phyloP scores from a whole-genome alignment of 2,888 invertebrate genomes.

The Caenorhabditis sinica region DNA sequence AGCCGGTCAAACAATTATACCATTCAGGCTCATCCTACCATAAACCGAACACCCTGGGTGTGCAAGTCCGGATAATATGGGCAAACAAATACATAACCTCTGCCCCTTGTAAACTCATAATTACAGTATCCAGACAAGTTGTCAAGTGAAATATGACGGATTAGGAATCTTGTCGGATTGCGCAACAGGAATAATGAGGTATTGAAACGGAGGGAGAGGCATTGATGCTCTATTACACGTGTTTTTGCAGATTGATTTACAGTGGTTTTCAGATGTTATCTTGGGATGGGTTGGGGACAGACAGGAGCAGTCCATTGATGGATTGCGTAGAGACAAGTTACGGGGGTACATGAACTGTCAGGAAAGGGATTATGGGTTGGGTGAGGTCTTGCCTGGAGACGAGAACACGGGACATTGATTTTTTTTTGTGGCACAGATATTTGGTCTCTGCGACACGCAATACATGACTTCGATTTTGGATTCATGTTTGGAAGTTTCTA shows the following conservation, averaged over 20 bases:
- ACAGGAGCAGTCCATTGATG: not conserved
- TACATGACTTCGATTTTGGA: too few relatives aligned
- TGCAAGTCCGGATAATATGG: conserved; percentile 16
- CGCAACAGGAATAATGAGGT: conserved; percentile 50
- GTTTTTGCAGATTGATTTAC: conserved; percentile 18
- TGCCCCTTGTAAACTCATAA: conserved; percentile 30
- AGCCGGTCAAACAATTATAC: conserved; percentile 38
- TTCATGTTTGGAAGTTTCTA: too few relatives aligned
- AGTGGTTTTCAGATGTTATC: conserved; percentile 36
- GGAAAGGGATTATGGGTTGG: too few relatives aligned
- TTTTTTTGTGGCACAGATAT: too few relatives aligned
- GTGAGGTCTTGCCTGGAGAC: too few relatives aligned
- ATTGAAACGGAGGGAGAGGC: conserved; percentile 20
- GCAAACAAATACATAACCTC: conserved; percentile 3
- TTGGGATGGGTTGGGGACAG: not conserved
- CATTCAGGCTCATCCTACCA: conserved; percentile 55
- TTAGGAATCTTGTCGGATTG: conserved; percentile 16
- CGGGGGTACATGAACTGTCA: too few relatives aligned
- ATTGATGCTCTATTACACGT: conserved; percentile 25
- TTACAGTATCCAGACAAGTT: conserved; percentile 49
- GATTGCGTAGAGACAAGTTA: not conserved
- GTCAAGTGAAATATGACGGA: conserved; percentile 52
- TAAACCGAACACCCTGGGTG: conserved; percentile 38
- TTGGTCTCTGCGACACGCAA: too few relatives aligned
- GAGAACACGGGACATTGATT: too few relatives aligned